Evolutionary conservation across 2,113 vertebrate genomes (phyloP).

Genomic region (Rhagologus leucostigma): DNA sequence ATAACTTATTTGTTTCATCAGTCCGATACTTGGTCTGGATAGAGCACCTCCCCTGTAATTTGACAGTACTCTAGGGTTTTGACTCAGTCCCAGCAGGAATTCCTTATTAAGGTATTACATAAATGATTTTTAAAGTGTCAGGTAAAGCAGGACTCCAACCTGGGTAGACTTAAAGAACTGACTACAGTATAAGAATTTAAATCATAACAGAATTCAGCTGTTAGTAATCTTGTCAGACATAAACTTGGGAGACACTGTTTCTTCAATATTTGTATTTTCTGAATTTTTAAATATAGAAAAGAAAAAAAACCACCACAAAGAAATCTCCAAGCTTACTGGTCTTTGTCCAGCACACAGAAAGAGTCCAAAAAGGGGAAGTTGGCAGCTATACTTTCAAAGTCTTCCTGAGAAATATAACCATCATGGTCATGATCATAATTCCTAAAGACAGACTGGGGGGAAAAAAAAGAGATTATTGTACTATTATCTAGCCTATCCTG

Average conservation of each 20-base stretch:
- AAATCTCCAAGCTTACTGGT: constrained; percentile 84
- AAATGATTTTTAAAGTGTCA: neutral
- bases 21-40: neutral
- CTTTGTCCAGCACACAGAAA: constrained; percentile 96
- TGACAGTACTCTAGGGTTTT: neutral
- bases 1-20: neutral
- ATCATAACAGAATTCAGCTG: neutral
- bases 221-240: neutral
- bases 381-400: constrained; percentile 94
- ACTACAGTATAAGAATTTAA: neutral
- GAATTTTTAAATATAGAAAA: neutral
- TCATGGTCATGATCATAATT: constrained; percentile 96
- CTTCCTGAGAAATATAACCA: constrained; percentile 96
- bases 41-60: neutral
- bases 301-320: neutral
- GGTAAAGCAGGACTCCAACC: neutral
- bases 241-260: neutral
- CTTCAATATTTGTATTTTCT: neutral
- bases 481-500: neutral
- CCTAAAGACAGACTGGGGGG: constrained; percentile 91
- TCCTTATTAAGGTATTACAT: neutral
- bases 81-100: neutral
- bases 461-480: neutral
- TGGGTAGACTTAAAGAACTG: neutral
- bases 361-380: constrained; percentile 97